phyloP scores from a whole-genome alignment of 2,113 vertebrate species.

The Cairina moschata region DNA sequence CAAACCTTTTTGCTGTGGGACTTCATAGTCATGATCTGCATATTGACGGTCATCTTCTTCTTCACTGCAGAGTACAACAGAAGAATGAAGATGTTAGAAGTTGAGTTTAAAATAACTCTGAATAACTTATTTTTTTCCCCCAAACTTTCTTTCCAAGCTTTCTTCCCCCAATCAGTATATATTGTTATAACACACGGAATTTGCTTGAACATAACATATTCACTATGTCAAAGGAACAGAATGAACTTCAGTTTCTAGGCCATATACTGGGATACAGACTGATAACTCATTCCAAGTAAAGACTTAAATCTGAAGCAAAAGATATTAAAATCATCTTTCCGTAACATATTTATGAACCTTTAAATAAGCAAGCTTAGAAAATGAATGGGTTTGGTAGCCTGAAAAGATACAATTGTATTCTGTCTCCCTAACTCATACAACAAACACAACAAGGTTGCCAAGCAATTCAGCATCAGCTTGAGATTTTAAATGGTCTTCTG shows the following conservation, averaged over 20 bases:
- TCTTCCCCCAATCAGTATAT: neutral
- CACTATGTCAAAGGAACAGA: neutral
- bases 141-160: neutral
- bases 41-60: slow-evolving; percentile 92
- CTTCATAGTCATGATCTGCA: slow-evolving; percentile 90
- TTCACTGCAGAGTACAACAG: slow-evolving; percentile 80
- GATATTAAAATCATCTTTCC: neutral
- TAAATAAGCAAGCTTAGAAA: neutral
- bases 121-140: neutral
- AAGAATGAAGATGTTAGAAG: neutral
- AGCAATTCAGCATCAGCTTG: neutral
- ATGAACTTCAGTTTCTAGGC: neutral
- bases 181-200: neutral
- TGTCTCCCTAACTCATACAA: neutral
- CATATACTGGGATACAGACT: neutral
- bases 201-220: neutral
- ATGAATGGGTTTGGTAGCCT: neutral
- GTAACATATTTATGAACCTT: neutral
- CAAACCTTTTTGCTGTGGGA: slow-evolving; percentile 84
- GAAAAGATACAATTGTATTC: neutral
- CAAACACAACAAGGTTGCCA: neutral
- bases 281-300: neutral
- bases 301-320: neutral
- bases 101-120: neutral
- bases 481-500: neutral